Evolutionary conservation across 2,888 invertebrate species (phyloP).

Genomic region (Phengaris arion): DNA sequence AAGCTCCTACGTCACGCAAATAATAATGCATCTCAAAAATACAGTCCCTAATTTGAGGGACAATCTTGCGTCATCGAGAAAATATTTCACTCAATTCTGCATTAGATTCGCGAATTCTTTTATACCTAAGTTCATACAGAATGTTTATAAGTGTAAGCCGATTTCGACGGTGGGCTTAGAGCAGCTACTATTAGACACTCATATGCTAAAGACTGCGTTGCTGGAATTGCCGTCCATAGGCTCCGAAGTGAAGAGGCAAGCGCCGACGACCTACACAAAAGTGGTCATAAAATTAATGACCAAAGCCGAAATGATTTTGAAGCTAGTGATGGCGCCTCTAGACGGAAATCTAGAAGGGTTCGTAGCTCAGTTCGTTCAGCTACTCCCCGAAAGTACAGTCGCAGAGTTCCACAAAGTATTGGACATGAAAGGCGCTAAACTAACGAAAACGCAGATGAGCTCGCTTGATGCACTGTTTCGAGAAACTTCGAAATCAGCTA

Average conservation of each 20-base stretch:
- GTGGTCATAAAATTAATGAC: conserved; percentile 95
- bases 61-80: conserved; percentile 92
- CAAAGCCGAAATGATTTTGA: conserved; percentile 99
- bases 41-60: conserved; percentile 94
- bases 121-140: conserved; percentile 95
- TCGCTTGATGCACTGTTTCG: conserved; percentile 58
- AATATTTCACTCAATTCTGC: conserved; percentile 99
- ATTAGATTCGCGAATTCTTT: conserved; percentile 97
- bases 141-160: conserved; percentile 94
- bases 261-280: conserved; percentile 92
- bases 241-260: conserved; percentile 91
- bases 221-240: conserved; percentile 96
- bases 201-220: conserved; percentile 95
- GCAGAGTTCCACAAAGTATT: conserved; percentile 96
- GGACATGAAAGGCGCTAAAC: conserved; percentile 93
- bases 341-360: conserved; percentile 85
- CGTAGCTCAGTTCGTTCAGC: conserved; percentile 92
- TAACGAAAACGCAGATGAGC: conserved; percentile 56
- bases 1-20: conserved; percentile 94
- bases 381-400: conserved; percentile 93
- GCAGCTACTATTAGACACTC: conserved; percentile 94
- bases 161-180: conserved; percentile 95
- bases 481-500: conserved; percentile 47
- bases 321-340: conserved; percentile 96
- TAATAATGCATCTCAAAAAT: conserved; percentile 91